phyloP scores from a whole-genome alignment of 2,113 vertebrate genomes.

The Gavia stellata region DNA sequence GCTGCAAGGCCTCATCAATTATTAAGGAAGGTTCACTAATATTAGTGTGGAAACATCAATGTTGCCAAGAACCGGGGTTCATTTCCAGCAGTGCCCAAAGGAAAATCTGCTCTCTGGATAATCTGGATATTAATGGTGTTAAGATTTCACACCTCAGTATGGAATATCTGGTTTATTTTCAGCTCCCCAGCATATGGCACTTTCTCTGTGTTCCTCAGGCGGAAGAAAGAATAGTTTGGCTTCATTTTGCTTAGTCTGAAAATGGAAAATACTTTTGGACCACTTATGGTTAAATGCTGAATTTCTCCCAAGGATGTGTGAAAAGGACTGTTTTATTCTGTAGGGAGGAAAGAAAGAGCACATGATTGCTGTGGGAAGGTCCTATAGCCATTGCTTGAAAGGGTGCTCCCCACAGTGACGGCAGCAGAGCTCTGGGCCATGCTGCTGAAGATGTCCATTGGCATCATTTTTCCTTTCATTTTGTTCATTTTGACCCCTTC shows the following conservation, averaged over 20 bases:
- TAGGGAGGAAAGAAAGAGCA: not conserved
- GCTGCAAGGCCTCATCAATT: not conserved
- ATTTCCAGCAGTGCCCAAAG: not conserved
- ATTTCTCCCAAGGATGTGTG: not conserved
- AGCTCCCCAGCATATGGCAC: not conserved
- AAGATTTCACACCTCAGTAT: not conserved
- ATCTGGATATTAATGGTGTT: conserved; percentile 2
- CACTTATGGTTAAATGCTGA: not conserved
- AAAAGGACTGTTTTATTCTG: not conserved
- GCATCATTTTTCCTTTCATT: not conserved
- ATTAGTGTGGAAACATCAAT: not conserved
- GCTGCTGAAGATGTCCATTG: not conserved
- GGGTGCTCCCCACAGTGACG: not conserved
- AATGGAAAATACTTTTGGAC: not conserved
- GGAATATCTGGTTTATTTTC: conserved; percentile 36
- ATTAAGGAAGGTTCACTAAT: not conserved
- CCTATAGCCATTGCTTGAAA: not conserved
- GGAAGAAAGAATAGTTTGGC: not conserved
- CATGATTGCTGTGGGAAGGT: not conserved
- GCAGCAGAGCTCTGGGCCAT: not conserved
- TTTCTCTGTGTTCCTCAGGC: not conserved
- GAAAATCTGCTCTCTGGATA: not conserved
- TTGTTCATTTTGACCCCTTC: not conserved
- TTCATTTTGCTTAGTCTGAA: not conserved
- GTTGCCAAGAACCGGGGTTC: not conserved